These are phyloP conservation scores for Zingel zingel DNA, from an alignment of 2,113 vertebrate species.

Conservation along the genomic window DNA sequence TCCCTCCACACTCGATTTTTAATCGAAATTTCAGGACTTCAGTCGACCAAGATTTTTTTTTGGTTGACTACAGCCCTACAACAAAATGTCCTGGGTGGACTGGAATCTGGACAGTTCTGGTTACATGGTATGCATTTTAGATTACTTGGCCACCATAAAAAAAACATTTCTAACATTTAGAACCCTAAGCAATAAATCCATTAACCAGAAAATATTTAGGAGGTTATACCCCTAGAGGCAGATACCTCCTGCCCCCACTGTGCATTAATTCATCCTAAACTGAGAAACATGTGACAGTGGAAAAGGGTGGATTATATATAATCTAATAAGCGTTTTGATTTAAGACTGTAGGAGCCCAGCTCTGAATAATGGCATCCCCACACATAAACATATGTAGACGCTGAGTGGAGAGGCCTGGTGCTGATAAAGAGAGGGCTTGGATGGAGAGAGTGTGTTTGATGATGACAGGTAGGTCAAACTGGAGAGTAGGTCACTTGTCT, in stretches of 20 bases:
- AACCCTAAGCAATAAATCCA: background rate
- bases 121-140: background rate
- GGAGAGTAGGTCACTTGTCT: constrained; percentile 9
- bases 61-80: too few species aligned
- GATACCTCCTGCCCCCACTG: background rate
- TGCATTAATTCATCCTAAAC: constrained; percentile 15
- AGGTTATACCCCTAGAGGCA: background rate
- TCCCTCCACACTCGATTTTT: too few species aligned
- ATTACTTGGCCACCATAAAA: background rate
- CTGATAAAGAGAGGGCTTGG: background rate
- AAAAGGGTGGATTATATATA: constrained; percentile 26
- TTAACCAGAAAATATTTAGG: background rate
- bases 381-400: background rate
- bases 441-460: constrained; percentile 27
- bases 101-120: background rate
- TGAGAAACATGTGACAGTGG: background rate
- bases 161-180: background rate
- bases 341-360: constrained; percentile 1
- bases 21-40: too few species aligned
- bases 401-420: constrained; percentile 8
- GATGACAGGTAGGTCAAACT: constrained; percentile 3
- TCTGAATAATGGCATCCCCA: constrained; percentile 18
- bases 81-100: background rate
- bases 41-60: too few species aligned
- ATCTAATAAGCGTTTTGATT: constrained; percentile 55